Evolutionary conservation across 2,113 vertebrate genomes (phyloP), one percentile per base, ranked within the genome.

Genomic region (Oryzias celebensis): DNA sequence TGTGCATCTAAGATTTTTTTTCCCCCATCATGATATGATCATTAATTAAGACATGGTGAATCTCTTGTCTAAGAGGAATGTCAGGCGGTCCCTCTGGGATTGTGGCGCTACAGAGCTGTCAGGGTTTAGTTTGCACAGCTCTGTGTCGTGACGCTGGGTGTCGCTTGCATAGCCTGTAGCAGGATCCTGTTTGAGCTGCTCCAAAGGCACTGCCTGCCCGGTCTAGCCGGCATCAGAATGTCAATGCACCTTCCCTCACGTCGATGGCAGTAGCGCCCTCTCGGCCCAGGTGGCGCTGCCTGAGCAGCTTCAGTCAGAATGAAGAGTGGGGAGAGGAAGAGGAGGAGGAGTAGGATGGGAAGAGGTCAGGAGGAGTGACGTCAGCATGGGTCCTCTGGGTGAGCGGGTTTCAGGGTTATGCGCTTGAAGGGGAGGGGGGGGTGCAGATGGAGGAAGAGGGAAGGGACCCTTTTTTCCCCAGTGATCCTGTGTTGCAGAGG

Each of bases 21-120:
- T 78, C 26, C 85, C 68, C 69, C 86, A 75, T 86, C 82, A 76
- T 81, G 85, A 85, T 84, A 89, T 72, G 69, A 55, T 71, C 66
- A 84, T 81, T 76, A 73, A 82, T 88, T 88, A 86, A 90, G 85
- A 91, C 85, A 89, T 85, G 85, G 81, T 86, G 80, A 88, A 86
- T 86, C 74, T 85, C 77, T 84, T 54, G 43, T 73, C 71, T 75
- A 74, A 57, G 65, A 78, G 84, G 83, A 89, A 87, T 82, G 80
- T 83, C 82, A 56, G 83, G 70, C 52, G 36, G 51, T 73, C 73
- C 20, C 65, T 80, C 62, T 68, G 65, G 75, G 75, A 62, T 63
- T 10, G 77, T 73, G 66, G 65, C 63, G 81, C 84, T 81, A 79
- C 16, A n/a, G 46, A 47, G 45, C n/a, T 16, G 4, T 45, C 13